Evolutionary conservation across 2,888 invertebrate genomes (phyloP).

Genomic region (Thumatha senex): DNA sequence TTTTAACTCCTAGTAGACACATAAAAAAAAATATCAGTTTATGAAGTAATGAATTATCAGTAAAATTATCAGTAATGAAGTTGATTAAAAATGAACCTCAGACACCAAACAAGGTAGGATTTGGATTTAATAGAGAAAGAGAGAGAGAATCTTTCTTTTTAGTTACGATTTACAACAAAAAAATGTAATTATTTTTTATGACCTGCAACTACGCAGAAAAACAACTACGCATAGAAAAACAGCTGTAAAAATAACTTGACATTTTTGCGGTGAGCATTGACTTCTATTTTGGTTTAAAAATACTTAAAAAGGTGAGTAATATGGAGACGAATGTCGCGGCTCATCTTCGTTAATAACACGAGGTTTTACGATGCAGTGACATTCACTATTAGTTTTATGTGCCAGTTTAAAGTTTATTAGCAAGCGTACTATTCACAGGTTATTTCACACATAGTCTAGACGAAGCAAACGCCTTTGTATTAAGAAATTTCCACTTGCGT

Average conservation of each 20-base stretch:
- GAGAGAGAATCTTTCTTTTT: too few species aligned
- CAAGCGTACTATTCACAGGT: slow-evolving; percentile 70
- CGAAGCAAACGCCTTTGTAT: slow-evolving; percentile 73
- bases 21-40: too few species aligned
- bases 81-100: too few species aligned
- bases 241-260: background rate
- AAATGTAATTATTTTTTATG: too few species aligned
- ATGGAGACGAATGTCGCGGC: slow-evolving; percentile 36
- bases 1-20: too few species aligned
- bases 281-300: background rate
- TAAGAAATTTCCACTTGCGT: slow-evolving; percentile 35
- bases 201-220: too few species aligned
- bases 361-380: slow-evolving; percentile 73
- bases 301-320: background rate
- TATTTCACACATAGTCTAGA: slow-evolving; percentile 75
- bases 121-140: too few species aligned
- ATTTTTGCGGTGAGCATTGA: background rate
- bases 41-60: too few species aligned
- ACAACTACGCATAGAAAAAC: too few species aligned
- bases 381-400: slow-evolving; percentile 76
- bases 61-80: too few species aligned
- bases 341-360: slow-evolving; percentile 66
- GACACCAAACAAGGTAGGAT: too few species aligned
- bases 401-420: slow-evolving; percentile 78
- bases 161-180: too few species aligned